Conservation (phyloP, 2,888 invertebrate genomes). For the Lysandra coridon region DNA sequence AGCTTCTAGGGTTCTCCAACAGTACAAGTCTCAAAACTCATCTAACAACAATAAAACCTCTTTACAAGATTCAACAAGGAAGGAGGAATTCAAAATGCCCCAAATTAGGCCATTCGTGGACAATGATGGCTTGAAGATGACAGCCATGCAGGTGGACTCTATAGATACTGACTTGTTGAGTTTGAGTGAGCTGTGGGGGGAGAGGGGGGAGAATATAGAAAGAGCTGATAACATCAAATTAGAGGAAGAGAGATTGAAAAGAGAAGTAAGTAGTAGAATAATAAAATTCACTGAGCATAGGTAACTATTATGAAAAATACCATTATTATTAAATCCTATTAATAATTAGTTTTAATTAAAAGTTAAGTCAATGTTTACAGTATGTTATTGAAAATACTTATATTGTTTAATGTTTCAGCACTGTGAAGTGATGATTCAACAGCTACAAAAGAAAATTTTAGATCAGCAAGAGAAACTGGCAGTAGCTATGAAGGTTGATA, state of each 20-base stretch:
- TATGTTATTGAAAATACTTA: too few species aligned
- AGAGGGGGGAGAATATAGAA: slow-evolving; percentile 62
- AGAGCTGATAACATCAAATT: slow-evolving; percentile 71
- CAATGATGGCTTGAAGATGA: slow-evolving; percentile 49
- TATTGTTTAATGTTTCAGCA: slow-evolving; percentile 73
- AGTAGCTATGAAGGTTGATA: slow-evolving; percentile 88
- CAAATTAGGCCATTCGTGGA: slow-evolving; percentile 66
- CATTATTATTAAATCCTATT: too few species aligned
- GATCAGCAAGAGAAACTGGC: slow-evolving; percentile 90
- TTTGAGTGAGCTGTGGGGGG: slow-evolving; percentile 84
- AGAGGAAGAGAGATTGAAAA: slow-evolving; percentile 87
- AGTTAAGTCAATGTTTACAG: too few species aligned
- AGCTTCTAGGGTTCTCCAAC: slow-evolving; percentile 69
- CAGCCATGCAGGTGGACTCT: slow-evolving; percentile 49
- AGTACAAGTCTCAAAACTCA: slow-evolving; percentile 64
- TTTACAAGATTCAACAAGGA: slow-evolving; percentile 43
- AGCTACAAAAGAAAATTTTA: slow-evolving; percentile 85
- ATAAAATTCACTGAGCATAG: too few species aligned
- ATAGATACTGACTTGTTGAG: slow-evolving; percentile 75
- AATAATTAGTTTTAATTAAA: too few species aligned
- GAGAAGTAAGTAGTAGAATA: slow-evolving; percentile 80
- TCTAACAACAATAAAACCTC: slow-evolving; percentile 53
- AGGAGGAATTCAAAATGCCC: slow-evolving; percentile 68
- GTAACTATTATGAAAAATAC: too few species aligned
- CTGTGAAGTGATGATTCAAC: slow-evolving; percentile 87